These are phyloP conservation scores for Gerris buenoi DNA, from an alignment of 1,140 invertebrate species.

Conservation along the genomic window DNA sequence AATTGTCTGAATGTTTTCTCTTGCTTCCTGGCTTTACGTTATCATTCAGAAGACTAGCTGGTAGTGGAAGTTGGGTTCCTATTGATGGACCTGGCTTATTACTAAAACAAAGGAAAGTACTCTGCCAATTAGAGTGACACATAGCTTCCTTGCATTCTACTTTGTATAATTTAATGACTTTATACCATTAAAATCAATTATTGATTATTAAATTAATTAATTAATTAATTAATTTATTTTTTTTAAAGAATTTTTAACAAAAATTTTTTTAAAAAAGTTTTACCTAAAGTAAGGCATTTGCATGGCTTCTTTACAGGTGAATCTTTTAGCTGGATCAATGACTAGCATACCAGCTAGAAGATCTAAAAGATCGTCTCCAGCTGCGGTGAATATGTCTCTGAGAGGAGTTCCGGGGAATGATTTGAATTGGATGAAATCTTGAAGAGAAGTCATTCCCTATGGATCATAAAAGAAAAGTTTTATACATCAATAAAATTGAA, in stretches of 20 bases:
- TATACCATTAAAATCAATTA: constrained; percentile 3
- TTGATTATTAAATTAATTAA: neutral
- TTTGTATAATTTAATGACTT: no score
- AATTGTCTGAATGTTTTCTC: constrained; percentile 13
- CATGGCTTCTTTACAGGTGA: constrained; percentile 62
- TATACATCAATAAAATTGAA: neutral
- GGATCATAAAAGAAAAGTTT: constrained; percentile 20
- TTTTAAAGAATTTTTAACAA: neutral
- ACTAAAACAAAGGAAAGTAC: no score
- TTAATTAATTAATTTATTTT: neutral
- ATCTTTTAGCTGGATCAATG: constrained; percentile 72
- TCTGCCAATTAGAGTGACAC: no score
- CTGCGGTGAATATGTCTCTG: constrained; percentile 89
- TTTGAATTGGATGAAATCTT: constrained; percentile 90
- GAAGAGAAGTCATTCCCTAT: constrained; percentile 61
- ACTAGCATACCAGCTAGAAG: constrained; percentile 63
- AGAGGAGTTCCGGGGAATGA: constrained; percentile 64
- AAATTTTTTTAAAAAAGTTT: neutral
- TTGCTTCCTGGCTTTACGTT: constrained; percentile 8
- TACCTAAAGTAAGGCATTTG: constrained; percentile 70
- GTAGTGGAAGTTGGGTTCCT: constrained; percentile 16
- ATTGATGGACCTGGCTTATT: constrained; percentile 19
- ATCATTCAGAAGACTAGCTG: constrained; percentile 8
- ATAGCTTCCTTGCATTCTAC: no score
- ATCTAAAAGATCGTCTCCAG: constrained; percentile 79